Percentiles rank a stretch among this genome's conserved stretches.
These are phyloP conservation scores for Tragelaphus scriptus DNA, from an alignment of 2,113 vertebrate genomes.

Conservation along the genomic window DNA sequence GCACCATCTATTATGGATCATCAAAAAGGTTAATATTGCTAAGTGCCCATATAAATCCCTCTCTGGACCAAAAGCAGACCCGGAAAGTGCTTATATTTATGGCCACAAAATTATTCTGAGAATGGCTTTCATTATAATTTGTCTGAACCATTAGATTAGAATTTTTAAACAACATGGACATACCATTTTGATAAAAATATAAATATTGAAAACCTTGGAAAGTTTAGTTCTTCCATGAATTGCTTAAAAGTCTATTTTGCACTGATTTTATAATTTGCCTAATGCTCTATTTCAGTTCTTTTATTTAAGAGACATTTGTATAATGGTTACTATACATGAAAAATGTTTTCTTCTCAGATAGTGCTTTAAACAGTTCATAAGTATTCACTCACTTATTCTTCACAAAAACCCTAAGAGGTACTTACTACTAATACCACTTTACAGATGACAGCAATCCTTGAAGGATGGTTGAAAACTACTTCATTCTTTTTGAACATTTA, in stretches of 20 bases:
- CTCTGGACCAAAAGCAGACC: neutral
- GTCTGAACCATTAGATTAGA: neutral
- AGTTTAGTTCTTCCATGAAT: neutral
- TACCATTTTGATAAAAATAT: neutral
- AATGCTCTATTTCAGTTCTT: neutral
- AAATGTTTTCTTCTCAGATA: neutral
- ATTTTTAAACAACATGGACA: neutral
- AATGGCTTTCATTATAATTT: neutral
- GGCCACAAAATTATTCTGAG: neutral
- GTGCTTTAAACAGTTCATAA: neutral
- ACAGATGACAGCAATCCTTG: neutral
- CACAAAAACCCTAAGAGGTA: neutral
- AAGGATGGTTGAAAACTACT: neutral
- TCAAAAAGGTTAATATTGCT: neutral
- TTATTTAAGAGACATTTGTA: neutral
- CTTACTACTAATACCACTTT: neutral
- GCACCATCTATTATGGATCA: slow-evolving; percentile 72
- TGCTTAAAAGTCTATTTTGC: neutral
- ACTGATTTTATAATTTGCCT: neutral
- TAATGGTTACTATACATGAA: neutral
- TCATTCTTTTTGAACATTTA: neutral
- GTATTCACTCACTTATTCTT: neutral
- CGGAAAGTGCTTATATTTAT: neutral
- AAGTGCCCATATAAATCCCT: neutral
- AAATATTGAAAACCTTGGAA: neutral